Percentiles rank a stretch among this genome's conserved stretches.
phyloP scores from a whole-genome alignment of 2,113 vertebrate genomes.

The Progne subis region DNA sequence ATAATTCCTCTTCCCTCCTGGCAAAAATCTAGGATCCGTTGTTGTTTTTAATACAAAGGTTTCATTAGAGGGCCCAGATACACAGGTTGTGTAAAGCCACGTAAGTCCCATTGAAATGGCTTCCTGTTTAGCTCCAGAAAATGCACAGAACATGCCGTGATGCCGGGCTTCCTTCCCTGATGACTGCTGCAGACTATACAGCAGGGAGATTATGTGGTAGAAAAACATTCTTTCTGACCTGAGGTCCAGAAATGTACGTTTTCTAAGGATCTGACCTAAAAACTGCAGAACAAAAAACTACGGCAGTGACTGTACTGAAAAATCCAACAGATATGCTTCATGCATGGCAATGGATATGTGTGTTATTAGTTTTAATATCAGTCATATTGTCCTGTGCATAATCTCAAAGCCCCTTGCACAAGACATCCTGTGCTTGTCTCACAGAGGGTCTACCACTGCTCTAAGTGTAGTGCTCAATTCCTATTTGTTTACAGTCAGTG shows the following conservation, averaged over 20 bases:
- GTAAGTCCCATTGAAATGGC: not conserved
- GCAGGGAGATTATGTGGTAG: not conserved
- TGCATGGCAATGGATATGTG: not conserved
- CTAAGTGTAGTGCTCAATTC: not conserved
- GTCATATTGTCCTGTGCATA: not conserved
- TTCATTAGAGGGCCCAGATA: not conserved
- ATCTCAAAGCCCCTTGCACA: not conserved
- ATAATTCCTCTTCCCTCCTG: not conserved
- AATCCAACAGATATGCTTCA: not conserved
- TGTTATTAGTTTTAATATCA: not conserved
- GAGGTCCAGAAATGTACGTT: not conserved
- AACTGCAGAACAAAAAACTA: not conserved
- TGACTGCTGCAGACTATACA: not conserved
- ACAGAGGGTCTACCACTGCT: not conserved
- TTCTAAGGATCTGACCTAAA: not conserved
- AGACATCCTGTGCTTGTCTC: not conserved
- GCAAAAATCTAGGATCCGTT: not conserved
- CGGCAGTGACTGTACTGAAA: not conserved
- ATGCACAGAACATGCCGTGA: not conserved
- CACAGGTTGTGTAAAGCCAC: not conserved
- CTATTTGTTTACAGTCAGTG: not conserved
- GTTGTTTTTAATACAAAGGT: not conserved
- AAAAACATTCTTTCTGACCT: not conserved
- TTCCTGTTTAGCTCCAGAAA: constrained; percentile 8
- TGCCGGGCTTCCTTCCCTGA: not conserved